Conservation (phyloP, 1,140 invertebrate genomes). For the Anagrus nilaparvatae region DNA sequence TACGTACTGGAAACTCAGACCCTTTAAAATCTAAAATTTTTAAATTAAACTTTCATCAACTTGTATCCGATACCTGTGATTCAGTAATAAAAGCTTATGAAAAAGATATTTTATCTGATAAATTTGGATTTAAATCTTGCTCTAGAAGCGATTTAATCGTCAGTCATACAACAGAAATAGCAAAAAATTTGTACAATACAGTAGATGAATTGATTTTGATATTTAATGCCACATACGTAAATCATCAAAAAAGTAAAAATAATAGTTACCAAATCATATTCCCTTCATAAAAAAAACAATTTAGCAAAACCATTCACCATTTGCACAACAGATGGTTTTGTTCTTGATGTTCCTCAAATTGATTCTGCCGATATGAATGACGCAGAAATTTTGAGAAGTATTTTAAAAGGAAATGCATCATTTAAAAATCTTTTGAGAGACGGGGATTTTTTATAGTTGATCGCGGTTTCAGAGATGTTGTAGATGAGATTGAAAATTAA, state of each 20-base stretch:
- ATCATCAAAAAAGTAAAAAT: slow-evolving; percentile 3
- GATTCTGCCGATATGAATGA: slow-evolving; percentile 16
- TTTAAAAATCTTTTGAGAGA: too few species aligned
- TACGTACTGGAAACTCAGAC: slow-evolving; percentile 14
- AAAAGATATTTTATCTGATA: slow-evolving; percentile 10
- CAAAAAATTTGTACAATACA: slow-evolving; percentile 2
- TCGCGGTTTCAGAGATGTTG: too few species aligned
- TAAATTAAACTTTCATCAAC: slow-evolving; percentile 2
- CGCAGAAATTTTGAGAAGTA: slow-evolving; percentile 14
- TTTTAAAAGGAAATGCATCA: too few species aligned
- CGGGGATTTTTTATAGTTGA: too few species aligned
- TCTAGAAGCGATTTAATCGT: slow-evolving; percentile 6
- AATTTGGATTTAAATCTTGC: slow-evolving; percentile 8
- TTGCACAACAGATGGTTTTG: not conserved
- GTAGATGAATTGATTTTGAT: not conserved
- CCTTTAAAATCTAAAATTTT: slow-evolving; percentile 6
- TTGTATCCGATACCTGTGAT: slow-evolving; percentile 3
- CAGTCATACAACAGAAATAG: slow-evolving; percentile 5
- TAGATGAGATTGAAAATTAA: too few species aligned
- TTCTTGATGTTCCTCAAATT: slow-evolving; percentile 1
- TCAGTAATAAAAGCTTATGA: slow-evolving; percentile 12
- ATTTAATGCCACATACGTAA: slow-evolving; percentile 16
- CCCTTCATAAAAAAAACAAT: not conserved
- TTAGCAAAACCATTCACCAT: not conserved
- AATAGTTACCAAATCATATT: slow-evolving; percentile 5